phyloP scores from a whole-genome alignment of 2,797 vertebrate species.

The Erethizon dorsatum region DNA sequence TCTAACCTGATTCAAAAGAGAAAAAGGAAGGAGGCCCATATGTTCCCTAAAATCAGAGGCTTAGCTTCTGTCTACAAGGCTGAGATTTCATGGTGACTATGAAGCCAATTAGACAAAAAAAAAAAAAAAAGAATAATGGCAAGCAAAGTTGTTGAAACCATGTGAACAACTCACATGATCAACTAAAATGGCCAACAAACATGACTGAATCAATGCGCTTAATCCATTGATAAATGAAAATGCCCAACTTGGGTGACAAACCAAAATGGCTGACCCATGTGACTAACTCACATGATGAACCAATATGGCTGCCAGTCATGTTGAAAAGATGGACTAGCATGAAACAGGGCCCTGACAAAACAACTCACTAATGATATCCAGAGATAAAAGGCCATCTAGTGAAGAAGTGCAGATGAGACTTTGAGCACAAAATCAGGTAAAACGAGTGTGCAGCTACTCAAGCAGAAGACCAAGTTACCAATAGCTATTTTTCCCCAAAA shows the following conservation, averaged over 20 bases:
- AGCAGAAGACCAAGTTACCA: neutral
- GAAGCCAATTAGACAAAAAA: neutral
- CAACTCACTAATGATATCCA: neutral
- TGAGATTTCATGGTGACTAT: neutral
- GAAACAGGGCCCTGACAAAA: neutral
- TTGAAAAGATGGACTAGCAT: neutral
- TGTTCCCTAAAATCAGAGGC: neutral
- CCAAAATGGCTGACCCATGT: neutral
- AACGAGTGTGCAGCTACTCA: neutral
- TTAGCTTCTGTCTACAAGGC: neutral
- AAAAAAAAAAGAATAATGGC: neutral
- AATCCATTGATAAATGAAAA: neutral
- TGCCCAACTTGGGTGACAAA: neutral
- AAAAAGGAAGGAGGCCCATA: neutral
- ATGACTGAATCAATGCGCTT: neutral
- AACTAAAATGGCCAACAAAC: neutral
- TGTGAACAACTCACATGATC: neutral
- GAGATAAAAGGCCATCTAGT: neutral
- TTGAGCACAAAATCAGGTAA: neutral
- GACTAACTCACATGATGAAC: neutral
- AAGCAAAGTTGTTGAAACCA: neutral
- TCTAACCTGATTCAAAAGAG: neutral
- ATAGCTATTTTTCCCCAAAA: neutral
- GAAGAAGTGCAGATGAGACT: neutral
- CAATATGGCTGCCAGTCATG: neutral